phyloP scores from a whole-genome alignment of 1,140 invertebrate genomes.

The Bombus fervidus region DNA sequence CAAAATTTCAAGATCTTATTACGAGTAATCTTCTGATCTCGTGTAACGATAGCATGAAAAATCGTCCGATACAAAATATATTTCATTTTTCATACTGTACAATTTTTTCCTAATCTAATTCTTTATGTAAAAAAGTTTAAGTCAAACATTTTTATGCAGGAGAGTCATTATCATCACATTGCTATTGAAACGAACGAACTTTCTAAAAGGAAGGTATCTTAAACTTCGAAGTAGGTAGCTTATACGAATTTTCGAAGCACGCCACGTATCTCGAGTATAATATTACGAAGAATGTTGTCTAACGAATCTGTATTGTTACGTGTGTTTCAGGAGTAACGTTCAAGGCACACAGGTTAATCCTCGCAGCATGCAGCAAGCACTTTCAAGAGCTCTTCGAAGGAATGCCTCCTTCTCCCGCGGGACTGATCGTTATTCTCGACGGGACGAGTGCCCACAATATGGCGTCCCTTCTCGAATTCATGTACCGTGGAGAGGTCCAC shows the following conservation, averaged over 20 bases:
- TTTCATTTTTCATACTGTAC: too few species aligned
- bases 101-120: too few species aligned
- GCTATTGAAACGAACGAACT: background rate
- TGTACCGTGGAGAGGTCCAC: constrained; percentile 96
- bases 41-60: too few species aligned
- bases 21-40: too few species aligned
- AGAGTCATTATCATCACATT: background rate
- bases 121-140: too few species aligned
- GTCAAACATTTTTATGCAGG: too few species aligned
- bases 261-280: too few species aligned
- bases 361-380: constrained; percentile 96
- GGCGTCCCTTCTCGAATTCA: constrained; percentile 94
- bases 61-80: too few species aligned
- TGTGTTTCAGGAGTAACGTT: constrained; percentile 91
- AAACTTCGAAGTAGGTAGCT: background rate
- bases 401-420: constrained; percentile 90
- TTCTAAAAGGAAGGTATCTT: background rate
- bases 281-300: background rate
- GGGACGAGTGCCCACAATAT: constrained; percentile 94
- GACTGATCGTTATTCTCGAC: constrained; percentile 93
- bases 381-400: constrained; percentile 96
- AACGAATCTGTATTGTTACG: constrained; percentile 10
- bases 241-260: background rate
- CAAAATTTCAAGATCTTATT: too few species aligned
- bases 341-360: constrained; percentile 94